These are phyloP conservation scores for Macrosoma leucophasiata DNA, from an alignment of 2,888 invertebrate species.

Conservation along the genomic window DNA sequence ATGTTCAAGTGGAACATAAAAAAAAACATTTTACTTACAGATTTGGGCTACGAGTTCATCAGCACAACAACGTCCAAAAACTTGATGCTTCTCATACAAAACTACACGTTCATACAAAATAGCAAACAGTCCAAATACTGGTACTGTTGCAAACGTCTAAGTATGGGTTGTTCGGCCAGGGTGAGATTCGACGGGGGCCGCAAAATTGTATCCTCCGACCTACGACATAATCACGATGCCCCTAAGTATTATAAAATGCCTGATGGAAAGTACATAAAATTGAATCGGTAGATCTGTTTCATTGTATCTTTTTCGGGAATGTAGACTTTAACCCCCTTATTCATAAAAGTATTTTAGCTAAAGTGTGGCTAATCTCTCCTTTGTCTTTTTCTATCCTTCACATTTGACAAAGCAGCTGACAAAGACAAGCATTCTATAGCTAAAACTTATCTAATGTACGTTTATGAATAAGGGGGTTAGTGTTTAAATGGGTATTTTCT, in stretches of 20 bases:
- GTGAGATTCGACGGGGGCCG: conserved; percentile 38
- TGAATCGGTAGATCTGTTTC: too few species aligned
- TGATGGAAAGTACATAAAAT: conserved; percentile 18
- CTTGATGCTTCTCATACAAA: conserved; percentile 28
- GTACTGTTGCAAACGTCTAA: conserved; percentile 44
- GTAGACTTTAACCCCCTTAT: too few species aligned
- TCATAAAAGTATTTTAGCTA: too few species aligned
- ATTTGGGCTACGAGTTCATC: conserved; percentile 30
- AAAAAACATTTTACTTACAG: conserved; percentile 27
- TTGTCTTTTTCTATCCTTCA: too few species aligned
- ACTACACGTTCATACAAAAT: conserved; percentile 40
- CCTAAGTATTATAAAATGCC: conserved; percentile 26
- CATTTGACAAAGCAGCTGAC: too few species aligned
- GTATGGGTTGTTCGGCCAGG: conserved; percentile 39
- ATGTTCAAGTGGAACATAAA: too few species aligned
- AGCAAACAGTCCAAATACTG: conserved; percentile 44
- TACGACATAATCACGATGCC: conserved; percentile 42
- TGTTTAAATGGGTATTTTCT: too few species aligned
- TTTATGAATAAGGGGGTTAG: too few species aligned
- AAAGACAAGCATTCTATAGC: too few species aligned
- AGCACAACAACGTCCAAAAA: conserved; percentile 30
- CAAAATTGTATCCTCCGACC: conserved; percentile 30
- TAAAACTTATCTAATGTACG: too few species aligned
- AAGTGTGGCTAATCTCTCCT: too few species aligned
- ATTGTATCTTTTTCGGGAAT: too few species aligned